Conservation (phyloP, 2,797 vertebrate genomes). For the Alosa sapidissima region DNA sequence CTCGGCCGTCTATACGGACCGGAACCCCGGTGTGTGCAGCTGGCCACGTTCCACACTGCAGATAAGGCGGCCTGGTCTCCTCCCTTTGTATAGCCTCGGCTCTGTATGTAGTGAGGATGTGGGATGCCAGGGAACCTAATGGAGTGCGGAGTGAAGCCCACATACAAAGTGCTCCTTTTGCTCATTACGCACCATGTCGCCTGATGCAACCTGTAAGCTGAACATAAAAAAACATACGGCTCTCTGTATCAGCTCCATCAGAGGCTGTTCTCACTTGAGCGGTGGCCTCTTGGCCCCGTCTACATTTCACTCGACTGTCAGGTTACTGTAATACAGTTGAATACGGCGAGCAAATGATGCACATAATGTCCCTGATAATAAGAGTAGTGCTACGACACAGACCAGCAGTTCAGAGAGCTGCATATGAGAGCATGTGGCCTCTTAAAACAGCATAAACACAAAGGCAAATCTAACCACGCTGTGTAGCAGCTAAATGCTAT, state of each 20-base stretch:
- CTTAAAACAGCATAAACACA: background rate
- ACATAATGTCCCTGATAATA: slow-evolving; percentile 6
- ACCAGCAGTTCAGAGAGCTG: background rate
- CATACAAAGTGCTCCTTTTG: background rate
- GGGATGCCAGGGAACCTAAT: slow-evolving; percentile 6
- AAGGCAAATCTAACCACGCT: background rate
- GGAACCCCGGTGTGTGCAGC: background rate
- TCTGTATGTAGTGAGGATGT: background rate
- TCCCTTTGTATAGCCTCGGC: background rate
- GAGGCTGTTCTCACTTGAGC: background rate
- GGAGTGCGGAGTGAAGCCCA: background rate
- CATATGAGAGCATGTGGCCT: background rate
- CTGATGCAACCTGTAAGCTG: background rate
- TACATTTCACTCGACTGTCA: background rate
- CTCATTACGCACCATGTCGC: background rate
- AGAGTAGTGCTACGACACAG: background rate
- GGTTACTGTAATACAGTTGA: background rate
- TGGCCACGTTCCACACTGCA: background rate
- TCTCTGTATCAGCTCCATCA: background rate
- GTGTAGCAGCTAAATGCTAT: background rate
- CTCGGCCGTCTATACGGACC: background rate
- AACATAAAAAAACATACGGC: background rate
- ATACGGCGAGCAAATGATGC: slow-evolving; percentile 2
- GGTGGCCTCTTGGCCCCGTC: background rate
- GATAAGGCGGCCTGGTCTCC: background rate